Percentiles rank a stretch among this genome's conserved stretches.
phyloP scores from a whole-genome alignment of 2,113 vertebrate genomes.

The Perca fluviatilis region DNA sequence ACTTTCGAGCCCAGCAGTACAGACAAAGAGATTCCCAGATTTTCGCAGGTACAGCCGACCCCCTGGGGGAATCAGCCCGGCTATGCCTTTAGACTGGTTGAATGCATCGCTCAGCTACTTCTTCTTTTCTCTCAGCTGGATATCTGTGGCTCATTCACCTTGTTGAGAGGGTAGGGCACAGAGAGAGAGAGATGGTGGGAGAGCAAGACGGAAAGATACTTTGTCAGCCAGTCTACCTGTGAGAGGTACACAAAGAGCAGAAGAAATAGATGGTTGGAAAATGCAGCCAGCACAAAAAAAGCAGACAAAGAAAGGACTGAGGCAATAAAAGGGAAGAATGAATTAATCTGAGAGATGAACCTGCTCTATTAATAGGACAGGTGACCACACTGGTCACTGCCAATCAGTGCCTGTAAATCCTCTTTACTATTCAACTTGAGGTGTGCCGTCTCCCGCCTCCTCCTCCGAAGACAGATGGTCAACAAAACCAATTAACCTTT shows the following conservation, averaged over 20 bases:
- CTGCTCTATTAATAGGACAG: slow-evolving; percentile 83
- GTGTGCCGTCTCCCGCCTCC: slow-evolving; percentile 61
- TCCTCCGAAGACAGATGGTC: slow-evolving; percentile 88
- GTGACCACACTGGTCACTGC: slow-evolving; percentile 74
- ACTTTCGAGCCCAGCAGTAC: slow-evolving; percentile 37
- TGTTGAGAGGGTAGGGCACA: slow-evolving; percentile 33
- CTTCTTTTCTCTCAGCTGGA: slow-evolving; percentile 60
- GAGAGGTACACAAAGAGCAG: slow-evolving; percentile 19
- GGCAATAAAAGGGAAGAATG: slow-evolving; percentile 17
- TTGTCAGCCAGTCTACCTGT: slow-evolving; percentile 19
- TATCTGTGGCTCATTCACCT: slow-evolving; percentile 54
- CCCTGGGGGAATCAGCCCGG: slow-evolving; percentile 28
- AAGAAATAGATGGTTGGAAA: slow-evolving; percentile 9
- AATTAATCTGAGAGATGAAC: slow-evolving; percentile 61
- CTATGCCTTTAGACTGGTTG: slow-evolving; percentile 32
- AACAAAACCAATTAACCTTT: slow-evolving; percentile 91
- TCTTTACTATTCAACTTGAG: slow-evolving; percentile 79
- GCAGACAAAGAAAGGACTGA: slow-evolving; percentile 3
- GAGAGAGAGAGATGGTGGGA: neutral
- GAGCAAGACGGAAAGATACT: slow-evolving; percentile 18
- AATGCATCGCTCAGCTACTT: slow-evolving; percentile 57
- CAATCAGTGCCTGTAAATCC: slow-evolving; percentile 77
- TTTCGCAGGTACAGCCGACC: slow-evolving; percentile 38
- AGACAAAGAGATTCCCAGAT: slow-evolving; percentile 35
- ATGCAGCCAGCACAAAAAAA: slow-evolving; percentile 16